A percentile compares a stretch with the other conserved stretches of the same genome.
Evolutionary conservation across 2,888 invertebrate genomes (phyloP).

Genomic region (Leucania comma): DNA sequence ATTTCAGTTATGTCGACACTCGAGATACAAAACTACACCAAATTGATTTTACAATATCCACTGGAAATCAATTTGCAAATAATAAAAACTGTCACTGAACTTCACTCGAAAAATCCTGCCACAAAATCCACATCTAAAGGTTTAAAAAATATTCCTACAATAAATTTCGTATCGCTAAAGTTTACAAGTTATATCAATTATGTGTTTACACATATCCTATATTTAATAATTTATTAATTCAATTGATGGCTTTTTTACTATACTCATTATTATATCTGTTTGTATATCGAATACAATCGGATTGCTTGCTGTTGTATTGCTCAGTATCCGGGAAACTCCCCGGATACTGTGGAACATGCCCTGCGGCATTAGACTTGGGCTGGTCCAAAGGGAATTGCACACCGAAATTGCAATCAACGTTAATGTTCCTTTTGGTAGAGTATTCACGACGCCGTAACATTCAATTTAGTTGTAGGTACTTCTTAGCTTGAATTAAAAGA

Average conservation of each 20-base stretch:
- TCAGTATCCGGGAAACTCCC: slow-evolving; percentile 52
- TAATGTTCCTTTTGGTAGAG: slow-evolving; percentile 15
- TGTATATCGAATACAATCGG: slow-evolving; percentile 20
- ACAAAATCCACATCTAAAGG: neutral
- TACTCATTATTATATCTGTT: neutral
- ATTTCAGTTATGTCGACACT: too few relatives aligned
- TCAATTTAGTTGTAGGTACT: neutral
- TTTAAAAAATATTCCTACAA: neutral
- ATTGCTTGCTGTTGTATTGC: slow-evolving; percentile 40
- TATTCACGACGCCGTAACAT: neutral
- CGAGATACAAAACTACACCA: too few relatives aligned
- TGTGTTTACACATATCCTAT: neutral
- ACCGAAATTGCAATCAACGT: slow-evolving; percentile 37
- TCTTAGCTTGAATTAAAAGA: neutral
- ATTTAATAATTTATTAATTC: slow-evolving; percentile 2
- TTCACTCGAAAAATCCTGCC: too few relatives aligned
- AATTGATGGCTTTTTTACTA: too few relatives aligned
- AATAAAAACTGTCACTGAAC: too few relatives aligned
- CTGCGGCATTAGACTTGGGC: slow-evolving; percentile 47
- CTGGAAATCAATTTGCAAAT: too few relatives aligned
- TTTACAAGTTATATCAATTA: too few relatives aligned
- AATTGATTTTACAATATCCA: too few relatives aligned
- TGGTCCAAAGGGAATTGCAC: slow-evolving; percentile 34
- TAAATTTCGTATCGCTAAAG: too few relatives aligned
- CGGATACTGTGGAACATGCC: slow-evolving; percentile 54